A percentile compares a stretch with the other conserved stretches of the same genome.
These are phyloP conservation scores for Arvicanthis niloticus DNA, from an alignment of 2,113 vertebrate genomes.

Conservation along the genomic window DNA sequence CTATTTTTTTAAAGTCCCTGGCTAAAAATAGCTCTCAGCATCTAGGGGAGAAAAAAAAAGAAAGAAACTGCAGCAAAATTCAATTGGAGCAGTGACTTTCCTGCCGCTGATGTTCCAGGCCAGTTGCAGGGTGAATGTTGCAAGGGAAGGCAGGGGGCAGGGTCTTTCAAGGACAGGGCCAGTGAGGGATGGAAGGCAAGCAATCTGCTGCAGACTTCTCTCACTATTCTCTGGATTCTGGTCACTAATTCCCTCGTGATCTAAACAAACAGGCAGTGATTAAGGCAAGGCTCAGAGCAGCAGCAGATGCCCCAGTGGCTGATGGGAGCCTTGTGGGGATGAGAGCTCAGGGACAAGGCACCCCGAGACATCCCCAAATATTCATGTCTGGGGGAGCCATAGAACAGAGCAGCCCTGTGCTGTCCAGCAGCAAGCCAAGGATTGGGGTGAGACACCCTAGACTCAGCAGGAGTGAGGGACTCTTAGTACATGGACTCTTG, in stretches of 20 bases:
- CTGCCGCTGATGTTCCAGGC: constrained; percentile 49
- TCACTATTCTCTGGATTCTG: neutral
- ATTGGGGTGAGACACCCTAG: neutral
- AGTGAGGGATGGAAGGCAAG: neutral
- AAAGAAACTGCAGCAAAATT: constrained; percentile 80
- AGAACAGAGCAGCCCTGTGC: neutral
- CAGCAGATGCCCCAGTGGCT: accelerated
- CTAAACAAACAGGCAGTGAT: neutral
- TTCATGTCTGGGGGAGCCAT: accelerated
- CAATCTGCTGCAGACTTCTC: accelerated
- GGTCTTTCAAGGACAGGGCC: constrained; percentile 34
- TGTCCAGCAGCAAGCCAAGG: neutral
- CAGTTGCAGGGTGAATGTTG: neutral
- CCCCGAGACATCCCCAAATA: neutral
- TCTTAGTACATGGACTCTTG: neutral
- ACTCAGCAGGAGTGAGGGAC: neutral
- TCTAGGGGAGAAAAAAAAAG: constrained; percentile 71
- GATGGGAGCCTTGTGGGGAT: accelerated
- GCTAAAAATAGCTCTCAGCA: constrained; percentile 81
- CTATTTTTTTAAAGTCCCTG: constrained; percentile 54
- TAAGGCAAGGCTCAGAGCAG: neutral
- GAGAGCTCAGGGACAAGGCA: neutral
- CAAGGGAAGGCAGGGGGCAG: accelerated
- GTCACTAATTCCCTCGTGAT: neutral
- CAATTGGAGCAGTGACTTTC: constrained; percentile 64